These are phyloP conservation scores for Sebastes hubbsi DNA, from an alignment of 2,797 vertebrate genomes.

Conservation along the genomic window DNA sequence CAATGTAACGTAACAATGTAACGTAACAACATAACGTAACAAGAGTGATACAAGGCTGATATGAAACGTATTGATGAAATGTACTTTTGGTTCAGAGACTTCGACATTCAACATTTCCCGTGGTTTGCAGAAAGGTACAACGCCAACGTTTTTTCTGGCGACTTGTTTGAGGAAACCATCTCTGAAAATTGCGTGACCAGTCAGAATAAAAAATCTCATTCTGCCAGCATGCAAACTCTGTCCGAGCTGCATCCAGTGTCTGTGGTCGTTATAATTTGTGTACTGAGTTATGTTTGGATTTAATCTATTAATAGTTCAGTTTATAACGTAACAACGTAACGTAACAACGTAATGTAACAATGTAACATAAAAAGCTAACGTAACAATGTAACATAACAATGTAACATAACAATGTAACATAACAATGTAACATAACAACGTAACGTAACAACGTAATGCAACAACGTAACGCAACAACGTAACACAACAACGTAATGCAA, in stretches of 20 bases:
- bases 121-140: too few species aligned
- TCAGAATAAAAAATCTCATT: background rate
- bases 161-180: background rate
- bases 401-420: accelerated
- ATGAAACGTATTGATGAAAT: too few species aligned
- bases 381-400: accelerated
- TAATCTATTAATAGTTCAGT: background rate
- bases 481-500: too few species aligned
- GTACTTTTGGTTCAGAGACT: too few species aligned
- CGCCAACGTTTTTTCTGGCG: too few species aligned
- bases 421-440: accelerated
- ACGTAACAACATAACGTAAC: too few species aligned
- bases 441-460: too few species aligned
- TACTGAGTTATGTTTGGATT: background rate
- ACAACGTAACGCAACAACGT: too few species aligned
- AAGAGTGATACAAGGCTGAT: too few species aligned
- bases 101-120: too few species aligned
- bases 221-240: background rate
- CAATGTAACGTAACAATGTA: too few species aligned
- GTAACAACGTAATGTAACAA: too few species aligned
- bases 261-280: background rate
- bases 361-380: accelerated
- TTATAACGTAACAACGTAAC: background rate
- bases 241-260: background rate
- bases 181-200: background rate